Conservation (phyloP, 2,888 invertebrate genomes). For the Nomada ferruginata region DNA sequence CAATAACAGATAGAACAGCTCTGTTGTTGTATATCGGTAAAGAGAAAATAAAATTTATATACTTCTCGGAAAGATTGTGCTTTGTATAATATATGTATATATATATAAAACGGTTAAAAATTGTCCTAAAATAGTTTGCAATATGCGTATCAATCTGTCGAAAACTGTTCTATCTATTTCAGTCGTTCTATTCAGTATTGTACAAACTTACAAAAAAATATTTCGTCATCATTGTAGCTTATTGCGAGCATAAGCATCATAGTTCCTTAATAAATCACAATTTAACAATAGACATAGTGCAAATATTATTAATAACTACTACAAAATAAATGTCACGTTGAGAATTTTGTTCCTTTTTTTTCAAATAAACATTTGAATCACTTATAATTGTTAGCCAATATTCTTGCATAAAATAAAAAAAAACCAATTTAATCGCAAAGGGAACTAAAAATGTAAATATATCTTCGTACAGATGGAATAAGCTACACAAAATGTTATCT, state of each 20-base stretch:
- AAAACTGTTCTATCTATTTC: conserved; percentile 38
- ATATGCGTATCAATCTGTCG: background rate
- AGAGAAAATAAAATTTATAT: conserved; percentile 3
- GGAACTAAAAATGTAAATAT: conserved; percentile 12
- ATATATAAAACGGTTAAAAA: conserved; percentile 11
- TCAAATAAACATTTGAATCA: background rate
- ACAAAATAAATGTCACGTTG: background rate
- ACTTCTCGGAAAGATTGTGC: conserved; percentile 10
- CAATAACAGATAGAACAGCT: conserved; percentile 47
- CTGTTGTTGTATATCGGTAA: conserved; percentile 13
- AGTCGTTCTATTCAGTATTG: conserved; percentile 5
- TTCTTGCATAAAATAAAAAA: background rate
- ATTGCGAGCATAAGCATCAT: conserved; percentile 8
- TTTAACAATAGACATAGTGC: conserved; percentile 9
- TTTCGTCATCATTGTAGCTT: conserved; percentile 14
- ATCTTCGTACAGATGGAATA: conserved; percentile 30
- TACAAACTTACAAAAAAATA: conserved; percentile 35
- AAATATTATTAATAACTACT: conserved; percentile 1
- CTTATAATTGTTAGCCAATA: background rate
- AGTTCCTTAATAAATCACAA: conserved; percentile 23
- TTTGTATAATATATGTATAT: background rate
- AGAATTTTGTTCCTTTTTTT: background rate
- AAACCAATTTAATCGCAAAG: background rate
- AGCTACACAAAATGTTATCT: conserved; percentile 25
- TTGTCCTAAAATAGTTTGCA: conserved; percentile 4